Evolutionary conservation across 1,140 invertebrate species (phyloP).

Genomic region (Drosophila ambigua): DNA sequence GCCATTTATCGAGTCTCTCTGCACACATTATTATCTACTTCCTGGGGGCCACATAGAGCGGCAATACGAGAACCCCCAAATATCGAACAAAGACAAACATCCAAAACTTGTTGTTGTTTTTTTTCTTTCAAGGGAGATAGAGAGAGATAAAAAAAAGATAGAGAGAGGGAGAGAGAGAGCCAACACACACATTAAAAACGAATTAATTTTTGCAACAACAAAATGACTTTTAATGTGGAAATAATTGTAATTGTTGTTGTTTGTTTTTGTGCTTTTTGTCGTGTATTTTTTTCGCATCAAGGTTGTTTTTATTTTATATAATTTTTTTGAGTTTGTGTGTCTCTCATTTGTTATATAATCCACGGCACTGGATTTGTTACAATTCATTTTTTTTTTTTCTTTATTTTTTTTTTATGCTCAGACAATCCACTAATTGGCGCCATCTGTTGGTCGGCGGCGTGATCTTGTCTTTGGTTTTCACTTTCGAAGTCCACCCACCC

Average conservation of each 20-base stretch:
- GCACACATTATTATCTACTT: constrained; percentile 35
- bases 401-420: background rate
- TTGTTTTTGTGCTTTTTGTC: background rate
- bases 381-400: background rate
- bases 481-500: too few relatives aligned
- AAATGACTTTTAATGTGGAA: constrained; percentile 37
- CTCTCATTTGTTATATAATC: constrained; percentile 35
- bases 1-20: constrained; percentile 23
- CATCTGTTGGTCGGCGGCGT: too few relatives aligned
- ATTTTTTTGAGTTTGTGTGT: background rate
- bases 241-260: constrained; percentile 41
- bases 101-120: constrained; percentile 12
- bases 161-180: background rate
- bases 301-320: constrained; percentile 14
- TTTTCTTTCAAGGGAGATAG: background rate
- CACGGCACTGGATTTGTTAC: constrained; percentile 8
- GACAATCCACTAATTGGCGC: background rate
- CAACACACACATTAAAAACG: constrained; percentile 24
- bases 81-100: constrained; percentile 16
- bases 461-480: too few relatives aligned
- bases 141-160: constrained; percentile 1
- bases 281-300: constrained; percentile 11
- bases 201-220: constrained; percentile 39
- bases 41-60: constrained; percentile 12
- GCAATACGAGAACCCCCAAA: constrained; percentile 5